Conservation (phyloP, 37 sponge, comb jelly and placozoan species). For the Haliclona indistincta region DNA sequence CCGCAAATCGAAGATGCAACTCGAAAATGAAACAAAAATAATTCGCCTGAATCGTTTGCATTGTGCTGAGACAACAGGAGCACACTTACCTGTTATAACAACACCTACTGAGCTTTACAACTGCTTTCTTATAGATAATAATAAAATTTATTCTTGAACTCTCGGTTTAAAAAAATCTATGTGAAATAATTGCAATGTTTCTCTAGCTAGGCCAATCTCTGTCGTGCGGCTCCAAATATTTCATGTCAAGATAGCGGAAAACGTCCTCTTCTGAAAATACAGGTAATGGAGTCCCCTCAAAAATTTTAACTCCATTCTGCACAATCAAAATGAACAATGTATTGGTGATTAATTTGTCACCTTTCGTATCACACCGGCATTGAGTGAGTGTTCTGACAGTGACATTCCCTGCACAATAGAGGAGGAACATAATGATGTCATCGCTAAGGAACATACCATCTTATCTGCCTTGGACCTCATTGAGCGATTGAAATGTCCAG, state of each 20-base stretch:
- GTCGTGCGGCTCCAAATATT: constrained; percentile 76
- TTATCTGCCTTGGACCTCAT: constrained; percentile 78
- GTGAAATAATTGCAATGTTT: no score
- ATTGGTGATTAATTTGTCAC: constrained; percentile 24
- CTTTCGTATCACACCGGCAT: constrained; percentile 74
- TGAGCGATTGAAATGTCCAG: constrained; percentile 86
- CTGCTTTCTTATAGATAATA: no score
- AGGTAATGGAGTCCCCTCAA: constrained; percentile 80
- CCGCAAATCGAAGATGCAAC: no score
- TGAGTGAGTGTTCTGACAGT: constrained; percentile 74
- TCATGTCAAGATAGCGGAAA: constrained; percentile 58
- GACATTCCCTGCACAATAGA: constrained; percentile 71
- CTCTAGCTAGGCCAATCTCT: no score
- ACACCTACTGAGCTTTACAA: no score
- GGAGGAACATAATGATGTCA: background rate
- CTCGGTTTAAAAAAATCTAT: no score
- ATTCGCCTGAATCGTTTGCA: no score
- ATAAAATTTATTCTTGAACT: no score
- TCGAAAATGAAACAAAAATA: no score
- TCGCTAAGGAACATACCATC: constrained; percentile 32
- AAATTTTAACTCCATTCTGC: constrained; percentile 64
- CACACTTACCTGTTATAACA: no score
- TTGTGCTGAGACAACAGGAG: no score
- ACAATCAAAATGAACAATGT: background rate
- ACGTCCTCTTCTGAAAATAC: constrained; percentile 78